Percentiles rank a stretch among this genome's conserved stretches.
phyloP scores from a whole-genome alignment of 2,797 vertebrate species.

The Eulemur rubriventer region DNA sequence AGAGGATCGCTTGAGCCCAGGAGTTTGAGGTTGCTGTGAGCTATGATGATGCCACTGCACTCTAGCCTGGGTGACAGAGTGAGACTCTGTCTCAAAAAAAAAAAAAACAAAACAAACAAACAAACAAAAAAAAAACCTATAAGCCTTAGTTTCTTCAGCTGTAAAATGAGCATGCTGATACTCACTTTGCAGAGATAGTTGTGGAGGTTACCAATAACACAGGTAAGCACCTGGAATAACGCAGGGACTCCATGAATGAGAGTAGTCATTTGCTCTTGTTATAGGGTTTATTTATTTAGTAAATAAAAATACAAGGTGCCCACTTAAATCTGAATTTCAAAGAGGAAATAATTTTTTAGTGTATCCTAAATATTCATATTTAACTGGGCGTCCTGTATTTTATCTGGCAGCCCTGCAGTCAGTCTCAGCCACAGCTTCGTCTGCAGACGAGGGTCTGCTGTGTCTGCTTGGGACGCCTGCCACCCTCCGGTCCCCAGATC shows the following conservation, averaged over 20 bases:
- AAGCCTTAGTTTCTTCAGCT: not conserved
- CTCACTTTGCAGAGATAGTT: not conserved
- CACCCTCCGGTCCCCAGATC: not conserved
- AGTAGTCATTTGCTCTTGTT: not conserved
- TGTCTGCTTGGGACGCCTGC: not conserved
- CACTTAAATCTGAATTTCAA: constrained; percentile 16
- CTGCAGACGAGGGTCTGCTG: not conserved
- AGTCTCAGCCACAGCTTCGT: not conserved
- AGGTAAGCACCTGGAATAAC: not conserved
- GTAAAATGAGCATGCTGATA: not conserved
- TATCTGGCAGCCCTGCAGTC: not conserved
- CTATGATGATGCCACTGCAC: not conserved
- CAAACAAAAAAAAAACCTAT: not conserved
- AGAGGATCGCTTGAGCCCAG: not conserved
- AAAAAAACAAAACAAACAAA: no score
- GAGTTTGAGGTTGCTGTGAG: not conserved
- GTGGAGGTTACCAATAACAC: not conserved
- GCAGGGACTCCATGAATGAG: not conserved
- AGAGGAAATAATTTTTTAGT: not conserved
- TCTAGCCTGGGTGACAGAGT: not conserved
- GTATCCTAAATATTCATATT: not conserved
- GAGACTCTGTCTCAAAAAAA: not conserved
- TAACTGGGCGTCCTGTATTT: not conserved
- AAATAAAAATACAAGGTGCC: not conserved
- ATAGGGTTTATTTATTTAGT: not conserved